Evolutionary conservation across 2,797 vertebrate species (phyloP).

Genomic region (Rhinophrynus dorsalis): DNA sequence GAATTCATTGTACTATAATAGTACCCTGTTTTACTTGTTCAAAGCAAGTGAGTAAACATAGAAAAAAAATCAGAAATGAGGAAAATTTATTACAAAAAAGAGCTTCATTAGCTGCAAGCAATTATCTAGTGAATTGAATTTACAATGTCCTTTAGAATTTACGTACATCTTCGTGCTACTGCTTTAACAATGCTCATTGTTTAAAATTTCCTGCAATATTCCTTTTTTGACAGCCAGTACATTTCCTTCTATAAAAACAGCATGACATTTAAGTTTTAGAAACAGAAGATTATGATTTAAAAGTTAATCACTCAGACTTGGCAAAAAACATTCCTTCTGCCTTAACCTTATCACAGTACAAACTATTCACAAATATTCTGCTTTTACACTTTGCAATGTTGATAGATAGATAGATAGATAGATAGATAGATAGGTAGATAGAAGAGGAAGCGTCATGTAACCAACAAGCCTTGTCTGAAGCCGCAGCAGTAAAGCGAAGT

Average conservation of each 20-base stretch:
- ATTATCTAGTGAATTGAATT: background rate
- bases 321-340: background rate
- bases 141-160: too few relatives aligned
- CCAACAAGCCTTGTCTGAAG: too few relatives aligned
- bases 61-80: background rate
- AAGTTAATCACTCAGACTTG: conserved; percentile 11
- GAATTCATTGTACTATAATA: background rate
- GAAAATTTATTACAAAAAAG: background rate
- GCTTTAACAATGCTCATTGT: background rate
- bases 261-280: conserved; percentile 11
- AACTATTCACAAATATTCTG: too few relatives aligned
- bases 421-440: too few relatives aligned
- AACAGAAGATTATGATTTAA: background rate
- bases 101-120: background rate
- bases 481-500: too few relatives aligned
- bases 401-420: too few relatives aligned
- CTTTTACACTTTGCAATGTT: too few relatives aligned
- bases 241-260: conserved; percentile 1
- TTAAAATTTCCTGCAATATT: background rate
- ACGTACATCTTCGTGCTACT: background rate
- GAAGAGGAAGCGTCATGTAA: too few relatives aligned
- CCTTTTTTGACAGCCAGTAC: background rate
- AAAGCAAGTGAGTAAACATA: background rate
- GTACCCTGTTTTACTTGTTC: background rate
- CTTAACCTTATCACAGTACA: too few relatives aligned